Evolutionary conservation across 2,888 invertebrate genomes (phyloP), one percentile per base, ranked within the genome.

Genomic region (Caenorhabditis japonica): DNA sequence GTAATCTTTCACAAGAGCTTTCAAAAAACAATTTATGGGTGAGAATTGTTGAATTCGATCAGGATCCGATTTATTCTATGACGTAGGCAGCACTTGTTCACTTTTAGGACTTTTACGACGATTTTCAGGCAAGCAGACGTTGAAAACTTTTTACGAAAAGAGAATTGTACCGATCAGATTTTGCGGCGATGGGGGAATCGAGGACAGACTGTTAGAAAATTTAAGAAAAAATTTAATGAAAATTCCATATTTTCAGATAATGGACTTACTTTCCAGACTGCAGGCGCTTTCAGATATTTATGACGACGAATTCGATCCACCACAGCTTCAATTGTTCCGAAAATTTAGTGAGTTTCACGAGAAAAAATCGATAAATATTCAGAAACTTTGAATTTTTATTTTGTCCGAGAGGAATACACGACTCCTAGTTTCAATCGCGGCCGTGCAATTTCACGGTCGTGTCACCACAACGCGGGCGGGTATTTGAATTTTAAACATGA

Each of bases 181-280:
- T 70, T 89, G 1, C 76, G 82, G 17, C 64, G 77, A n/a, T 84
- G 88, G 59, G 88, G 87, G 7, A 82, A 86, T 44, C 82, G 84
- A 1, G 89, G 88, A n/a, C 87, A 88, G 80, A 88, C 84, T 21
- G 87, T 88, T n/a, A n/a, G n/a, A n/a, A n/a, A 15, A 13, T 15
- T 12, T 19, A 25, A 19, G 12, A 53, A n/a, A 47, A 8, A 27
- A 23, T 44, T 3, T 10, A 13, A 30, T 1, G 3, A 49, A 49
- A 30, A 8, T 17, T 27, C 17, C 17, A 1, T 17, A 23, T 41
- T 7, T 7, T 10, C 17, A 75, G 56, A 34, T 64, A 15, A 36
- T 47, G 2, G 61, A 76, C 47, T 53, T 79, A 10, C 46, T 81
- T 13, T 38, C 51, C 21, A 55, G 76, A 25, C 59, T 83, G 10